phyloP scores from a whole-genome alignment of 2,797 vertebrate species.

The Sciaenops ocellatus region DNA sequence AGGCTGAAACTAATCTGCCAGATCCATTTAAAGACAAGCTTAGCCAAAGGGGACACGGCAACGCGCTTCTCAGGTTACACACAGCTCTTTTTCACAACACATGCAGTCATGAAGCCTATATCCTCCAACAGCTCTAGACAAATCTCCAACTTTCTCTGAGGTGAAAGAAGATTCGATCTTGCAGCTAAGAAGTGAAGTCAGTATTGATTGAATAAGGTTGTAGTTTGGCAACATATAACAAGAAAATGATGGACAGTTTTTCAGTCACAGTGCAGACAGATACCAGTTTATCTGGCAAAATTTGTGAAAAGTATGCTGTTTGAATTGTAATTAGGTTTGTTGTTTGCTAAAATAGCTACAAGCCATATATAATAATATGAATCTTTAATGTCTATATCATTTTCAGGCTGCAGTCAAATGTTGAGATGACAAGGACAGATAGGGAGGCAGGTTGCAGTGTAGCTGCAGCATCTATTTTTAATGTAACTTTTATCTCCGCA shows the following conservation, averaged over 20 bases:
- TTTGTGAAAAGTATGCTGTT: background rate
- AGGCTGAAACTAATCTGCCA: slow-evolving; percentile 29
- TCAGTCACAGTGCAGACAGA: background rate
- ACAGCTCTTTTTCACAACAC: slow-evolving; percentile 13
- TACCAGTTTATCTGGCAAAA: slow-evolving; percentile 6
- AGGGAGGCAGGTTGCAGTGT: slow-evolving; percentile 30
- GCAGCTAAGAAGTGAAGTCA: slow-evolving; percentile 24
- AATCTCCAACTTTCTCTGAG: slow-evolving; percentile 17
- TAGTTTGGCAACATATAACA: slow-evolving; percentile 9
- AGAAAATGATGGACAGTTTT: slow-evolving; percentile 25
- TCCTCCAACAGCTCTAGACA: slow-evolving; percentile 15
- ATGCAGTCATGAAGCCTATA: slow-evolving; percentile 24
- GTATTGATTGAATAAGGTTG: slow-evolving; percentile 28
- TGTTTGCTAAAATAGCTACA: background rate
- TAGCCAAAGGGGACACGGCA: slow-evolving; percentile 27
- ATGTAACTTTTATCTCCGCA: slow-evolving; percentile 53
- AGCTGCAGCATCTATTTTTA: slow-evolving; percentile 60
- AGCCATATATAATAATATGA: slow-evolving; percentile 6
- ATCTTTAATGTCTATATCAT: slow-evolving; percentile 7
- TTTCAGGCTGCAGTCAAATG: slow-evolving; percentile 39
- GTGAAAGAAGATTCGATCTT: slow-evolving; percentile 39
- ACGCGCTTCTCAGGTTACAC: slow-evolving; percentile 34
- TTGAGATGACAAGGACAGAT: slow-evolving; percentile 30
- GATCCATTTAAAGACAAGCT: slow-evolving; percentile 39
- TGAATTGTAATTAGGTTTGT: background rate